These are phyloP conservation scores for Epiblema foenella DNA, from an alignment of 2,888 invertebrate genomes.

Conservation along the genomic window DNA sequence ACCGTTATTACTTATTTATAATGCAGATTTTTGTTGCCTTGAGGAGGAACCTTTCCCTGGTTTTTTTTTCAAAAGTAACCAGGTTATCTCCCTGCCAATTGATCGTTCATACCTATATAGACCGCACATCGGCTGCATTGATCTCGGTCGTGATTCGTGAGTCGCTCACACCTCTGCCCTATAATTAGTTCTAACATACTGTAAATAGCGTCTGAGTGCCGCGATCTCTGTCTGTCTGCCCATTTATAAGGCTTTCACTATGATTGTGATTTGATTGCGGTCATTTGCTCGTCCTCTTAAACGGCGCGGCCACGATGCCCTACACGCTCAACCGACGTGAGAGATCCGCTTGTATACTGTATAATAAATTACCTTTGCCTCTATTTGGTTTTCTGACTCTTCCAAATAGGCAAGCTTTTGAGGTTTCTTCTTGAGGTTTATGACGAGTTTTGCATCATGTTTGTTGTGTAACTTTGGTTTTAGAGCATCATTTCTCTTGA, in stretches of 20 bases:
- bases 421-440: conserved; percentile 41
- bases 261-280: conserved; percentile 80
- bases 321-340: conserved; percentile 63
- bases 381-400: conserved; percentile 52
- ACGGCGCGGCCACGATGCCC: conserved; percentile 61
- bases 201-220: conserved; percentile 68
- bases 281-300: conserved; percentile 74
- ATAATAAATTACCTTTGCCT: conserved; percentile 60
- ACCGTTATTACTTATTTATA: too few relatives aligned
- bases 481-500: neutral
- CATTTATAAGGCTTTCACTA: conserved; percentile 74
- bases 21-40: neutral
- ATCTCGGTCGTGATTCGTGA: conserved; percentile 64
- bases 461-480: conserved; percentile 8
- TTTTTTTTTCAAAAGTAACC: conserved; percentile 5
- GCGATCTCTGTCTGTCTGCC: conserved; percentile 57
- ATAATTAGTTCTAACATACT: conserved; percentile 75
- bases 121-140: conserved; percentile 51
- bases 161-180: conserved; percentile 64
- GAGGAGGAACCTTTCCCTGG: neutral
- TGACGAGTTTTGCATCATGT: conserved; percentile 32
- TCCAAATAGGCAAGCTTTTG: conserved; percentile 44
- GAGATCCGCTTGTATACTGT: conserved; percentile 63
- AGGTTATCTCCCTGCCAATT: conserved; percentile 13
- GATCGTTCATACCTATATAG: conserved; percentile 14